Evolutionary conservation across 2,797 vertebrate genomes (phyloP), one percentile per base, ranked within the genome.

Genomic region (Sebastiscus tertius): DNA sequence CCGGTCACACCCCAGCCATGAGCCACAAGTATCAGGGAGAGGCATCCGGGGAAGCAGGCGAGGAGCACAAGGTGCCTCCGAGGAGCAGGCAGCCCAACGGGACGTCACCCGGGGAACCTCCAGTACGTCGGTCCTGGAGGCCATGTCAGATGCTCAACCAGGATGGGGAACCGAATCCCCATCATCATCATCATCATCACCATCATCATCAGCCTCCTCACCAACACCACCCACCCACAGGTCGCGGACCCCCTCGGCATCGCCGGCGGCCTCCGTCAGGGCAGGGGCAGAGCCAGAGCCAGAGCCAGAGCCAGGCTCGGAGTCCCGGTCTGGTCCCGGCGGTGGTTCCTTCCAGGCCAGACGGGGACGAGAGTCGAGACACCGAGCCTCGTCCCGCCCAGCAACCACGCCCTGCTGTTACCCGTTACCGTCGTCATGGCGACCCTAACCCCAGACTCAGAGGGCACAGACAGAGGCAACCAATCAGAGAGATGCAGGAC

Each of bases 91-190:
- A 89, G 74, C 49, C 81, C 55, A 92, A 93, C 1, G 93, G 88
- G 24, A 75, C 75, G 3, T 6, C 83, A 0, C 77, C 65, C 0
- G 83, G 79, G 1, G 94, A 95, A 29, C 80, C 92, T 6, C 62
- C 93, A 16, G 69, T 82, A 20, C 84, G 94, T 52, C 92, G 93
- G 58, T 94, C 93, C 70, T 95, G 95, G 96, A 94, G 96, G 76
- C 95, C 95, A 1, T 96, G 96, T 61, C 96, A 96, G 86, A 94
- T 95, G 87, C 89, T 91, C 72, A 93, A 89, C 86, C 94, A 93
- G 54, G 95, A 96, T 3, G 93, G 92, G 42, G 93, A 94, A 77
- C 75, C 69, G 34, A 89, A 89, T 74, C 89, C 89, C 54, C 89
- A 84, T 58, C 92, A 93, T 62, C 90, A 88, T 49, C 90, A 88